Evolutionary conservation across 1,140 invertebrate genomes (phyloP).

Genomic region (Drosophila novamexicana): DNA sequence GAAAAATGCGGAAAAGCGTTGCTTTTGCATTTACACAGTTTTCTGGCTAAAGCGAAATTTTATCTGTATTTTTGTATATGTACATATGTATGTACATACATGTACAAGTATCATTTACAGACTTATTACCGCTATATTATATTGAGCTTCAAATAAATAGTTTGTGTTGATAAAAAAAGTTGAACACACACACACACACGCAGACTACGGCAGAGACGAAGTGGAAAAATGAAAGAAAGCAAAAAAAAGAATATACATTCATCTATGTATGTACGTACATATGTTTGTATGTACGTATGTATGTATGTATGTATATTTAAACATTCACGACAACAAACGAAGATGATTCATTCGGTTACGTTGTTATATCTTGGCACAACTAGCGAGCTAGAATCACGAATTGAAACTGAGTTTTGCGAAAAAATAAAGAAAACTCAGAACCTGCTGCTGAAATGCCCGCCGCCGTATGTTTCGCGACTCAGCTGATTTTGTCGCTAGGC

Average conservation of each 20-base stretch:
- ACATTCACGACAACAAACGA: constrained; percentile 48
- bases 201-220: constrained; percentile 9
- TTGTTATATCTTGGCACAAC: constrained; percentile 55
- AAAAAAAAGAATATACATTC: constrained; percentile 19
- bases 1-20: constrained; percentile 66
- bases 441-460: constrained; percentile 47
- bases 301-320: constrained; percentile 5
- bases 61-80: constrained; percentile 43
- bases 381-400: constrained; percentile 59
- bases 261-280: background rate
- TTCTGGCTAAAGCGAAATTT: constrained; percentile 40
- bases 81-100: background rate
- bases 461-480: constrained; percentile 20
- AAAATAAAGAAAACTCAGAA: constrained; percentile 61
- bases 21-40: constrained; percentile 16
- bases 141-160: constrained; percentile 62
- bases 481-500: constrained; percentile 40
- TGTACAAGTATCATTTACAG: constrained; percentile 36
- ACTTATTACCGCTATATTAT: constrained; percentile 50
- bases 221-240: constrained; percentile 9
- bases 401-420: constrained; percentile 60
- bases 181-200: constrained; percentile 1
- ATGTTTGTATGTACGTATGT: background rate
- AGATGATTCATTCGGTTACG: constrained; percentile 60
- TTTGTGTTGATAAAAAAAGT: constrained; percentile 49